Percentiles rank a stretch among this genome's conserved stretches.
These are phyloP conservation scores for Hyaena hyaena DNA, from an alignment of 2,113 vertebrate genomes.

Conservation along the genomic window DNA sequence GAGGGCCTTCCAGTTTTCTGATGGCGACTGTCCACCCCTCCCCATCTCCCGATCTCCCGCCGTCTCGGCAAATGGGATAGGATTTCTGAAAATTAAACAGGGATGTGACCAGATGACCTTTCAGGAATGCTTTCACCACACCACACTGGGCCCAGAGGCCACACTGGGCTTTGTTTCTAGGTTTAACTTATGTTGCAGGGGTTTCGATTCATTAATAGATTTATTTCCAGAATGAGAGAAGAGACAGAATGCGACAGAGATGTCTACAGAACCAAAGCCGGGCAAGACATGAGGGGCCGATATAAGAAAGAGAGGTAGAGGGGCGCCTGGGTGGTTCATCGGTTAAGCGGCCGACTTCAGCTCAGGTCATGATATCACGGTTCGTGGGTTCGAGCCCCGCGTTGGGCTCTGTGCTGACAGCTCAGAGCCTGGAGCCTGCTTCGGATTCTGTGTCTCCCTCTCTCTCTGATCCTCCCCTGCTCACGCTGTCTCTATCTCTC, in stretches of 20 bases:
- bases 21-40: neutral
- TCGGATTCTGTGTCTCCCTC: too few relatives aligned
- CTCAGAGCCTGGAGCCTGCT: too few relatives aligned
- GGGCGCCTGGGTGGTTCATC: too few relatives aligned
- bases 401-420: too few relatives aligned
- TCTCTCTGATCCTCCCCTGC: too few relatives aligned
- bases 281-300: neutral
- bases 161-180: constrained; percentile 1
- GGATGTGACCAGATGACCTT: neutral
- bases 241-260: neutral
- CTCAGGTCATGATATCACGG: too few relatives aligned
- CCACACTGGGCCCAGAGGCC: neutral
- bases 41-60: neutral
- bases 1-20: constrained; percentile 51
- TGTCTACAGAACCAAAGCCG: neutral
- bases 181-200: constrained; percentile 55
- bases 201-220: constrained; percentile 39
- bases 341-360: too few relatives aligned
- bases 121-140: neutral
- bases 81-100: neutral
- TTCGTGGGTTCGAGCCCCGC: too few relatives aligned
- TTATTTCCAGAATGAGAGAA: constrained; percentile 54
- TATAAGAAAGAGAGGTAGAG: too few relatives aligned
- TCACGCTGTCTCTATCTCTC: too few relatives aligned
- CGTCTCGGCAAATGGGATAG: neutral